These are phyloP conservation scores for Bombus turneri DNA, from an alignment of 1,140 invertebrate genomes.

Conservation along the genomic window DNA sequence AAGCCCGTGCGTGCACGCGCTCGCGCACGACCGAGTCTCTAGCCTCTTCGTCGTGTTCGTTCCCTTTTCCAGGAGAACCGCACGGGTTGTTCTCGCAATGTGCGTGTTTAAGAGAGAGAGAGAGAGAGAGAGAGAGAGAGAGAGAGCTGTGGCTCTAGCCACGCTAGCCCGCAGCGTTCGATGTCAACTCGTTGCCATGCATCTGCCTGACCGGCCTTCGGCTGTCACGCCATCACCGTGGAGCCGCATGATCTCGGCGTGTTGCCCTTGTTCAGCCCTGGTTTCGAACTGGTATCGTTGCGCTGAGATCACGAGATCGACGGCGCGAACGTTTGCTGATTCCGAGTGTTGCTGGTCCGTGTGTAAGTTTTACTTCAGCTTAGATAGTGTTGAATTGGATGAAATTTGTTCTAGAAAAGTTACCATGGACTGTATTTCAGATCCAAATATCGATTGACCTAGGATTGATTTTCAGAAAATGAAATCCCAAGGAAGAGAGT, in stretches of 20 bases:
- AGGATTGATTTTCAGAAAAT: neutral
- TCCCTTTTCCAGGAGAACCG: conserved; percentile 11
- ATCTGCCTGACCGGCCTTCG: conserved; percentile 69
- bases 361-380: too few relatives aligned
- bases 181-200: conserved; percentile 74
- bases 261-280: neutral
- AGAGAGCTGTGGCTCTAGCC: conserved; percentile 54
- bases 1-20: conserved; percentile 46
- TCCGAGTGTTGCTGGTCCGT: neutral
- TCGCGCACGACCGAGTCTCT: conserved; percentile 56
- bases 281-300: neutral
- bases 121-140: too few relatives aligned
- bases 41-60: neutral
- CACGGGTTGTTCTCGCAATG: conserved; percentile 26
- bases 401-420: neutral
- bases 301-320: neutral
- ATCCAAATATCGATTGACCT: neutral
- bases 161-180: conserved; percentile 71
- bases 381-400: neutral
- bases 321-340: neutral
- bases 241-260: conserved; percentile 15
- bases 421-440: too few relatives aligned
- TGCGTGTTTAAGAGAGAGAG: conserved; percentile 57
- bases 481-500: too few relatives aligned
- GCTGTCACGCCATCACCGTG: conserved; percentile 70